These are phyloP conservation scores for Anarhynchus alexandrinus DNA, from an alignment of 2,113 vertebrate genomes.

Conservation along the genomic window DNA sequence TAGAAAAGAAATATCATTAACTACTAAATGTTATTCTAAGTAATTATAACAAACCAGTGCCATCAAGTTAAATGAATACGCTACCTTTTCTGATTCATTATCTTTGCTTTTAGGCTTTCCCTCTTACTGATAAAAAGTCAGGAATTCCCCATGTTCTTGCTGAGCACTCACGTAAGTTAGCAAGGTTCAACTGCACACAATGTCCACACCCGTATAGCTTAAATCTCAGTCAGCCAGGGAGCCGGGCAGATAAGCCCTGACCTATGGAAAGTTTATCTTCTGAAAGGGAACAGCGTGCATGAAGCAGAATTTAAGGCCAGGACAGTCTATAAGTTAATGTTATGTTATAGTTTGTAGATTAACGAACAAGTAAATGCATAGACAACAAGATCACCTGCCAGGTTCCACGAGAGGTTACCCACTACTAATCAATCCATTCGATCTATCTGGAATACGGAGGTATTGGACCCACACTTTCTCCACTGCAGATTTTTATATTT, in stretches of 20 bases:
- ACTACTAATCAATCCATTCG: background rate
- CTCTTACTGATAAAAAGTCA: background rate
- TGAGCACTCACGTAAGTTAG: background rate
- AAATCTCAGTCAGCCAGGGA: background rate
- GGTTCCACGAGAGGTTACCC: background rate
- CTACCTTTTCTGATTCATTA: slow-evolving; percentile 61
- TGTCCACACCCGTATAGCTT: background rate
- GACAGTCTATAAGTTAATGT: background rate
- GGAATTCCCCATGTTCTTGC: background rate
- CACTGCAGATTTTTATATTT: background rate
- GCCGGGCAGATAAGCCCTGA: slow-evolving; percentile 25
- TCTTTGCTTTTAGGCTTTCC: background rate
- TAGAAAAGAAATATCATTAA: background rate
- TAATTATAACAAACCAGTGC: background rate
- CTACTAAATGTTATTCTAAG: background rate
- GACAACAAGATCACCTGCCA: background rate
- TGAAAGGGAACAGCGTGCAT: background rate
- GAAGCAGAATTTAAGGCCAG: background rate
- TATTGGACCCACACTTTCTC: background rate
- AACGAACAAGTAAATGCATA: background rate
- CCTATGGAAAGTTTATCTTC: slow-evolving; percentile 13
- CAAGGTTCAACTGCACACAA: background rate
- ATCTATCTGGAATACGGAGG: fast-evolving
- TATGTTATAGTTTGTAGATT: background rate
- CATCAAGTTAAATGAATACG: background rate